A percentile compares a stretch with the other conserved stretches of the same genome.
phyloP scores from a whole-genome alignment of 1,140 invertebrate genomes.

The Homalodisca vitripennis region DNA sequence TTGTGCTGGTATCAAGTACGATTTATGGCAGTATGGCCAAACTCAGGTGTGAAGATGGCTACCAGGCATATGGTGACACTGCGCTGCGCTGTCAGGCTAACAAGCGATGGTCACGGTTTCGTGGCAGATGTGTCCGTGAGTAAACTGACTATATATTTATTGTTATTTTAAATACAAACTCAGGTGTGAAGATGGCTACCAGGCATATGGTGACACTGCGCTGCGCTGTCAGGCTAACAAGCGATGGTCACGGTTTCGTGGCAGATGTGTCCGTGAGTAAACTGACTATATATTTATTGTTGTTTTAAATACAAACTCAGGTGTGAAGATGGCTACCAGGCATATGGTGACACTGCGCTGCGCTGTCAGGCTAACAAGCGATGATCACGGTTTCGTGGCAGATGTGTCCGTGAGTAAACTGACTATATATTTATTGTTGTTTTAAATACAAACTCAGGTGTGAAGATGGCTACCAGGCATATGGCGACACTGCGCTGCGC shows the following conservation, averaged over 20 bases:
- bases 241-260: constrained; percentile 55
- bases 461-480: constrained; percentile 50
- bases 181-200: constrained; percentile 52
- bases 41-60: constrained; percentile 53
- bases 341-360: constrained; percentile 51
- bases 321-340: constrained; percentile 52
- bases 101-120: constrained; percentile 55
- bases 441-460: constrained; percentile 52
- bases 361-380: constrained; percentile 52
- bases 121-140: constrained; percentile 51
- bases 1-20: constrained; percentile 36
- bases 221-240: constrained; percentile 52
- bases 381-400: constrained; percentile 56
- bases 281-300: no score
- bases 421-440: no score
- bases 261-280: constrained; percentile 51
- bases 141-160: no score
- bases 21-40: constrained; percentile 49
- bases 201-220: constrained; percentile 51
- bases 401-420: constrained; percentile 50
- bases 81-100: constrained; percentile 51
- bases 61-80: constrained; percentile 52
- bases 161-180: no score
- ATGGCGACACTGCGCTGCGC: constrained; percentile 50
- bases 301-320: constrained; percentile 48